phyloP scores from a whole-genome alignment of 2,797 vertebrate species.

The Oophaga sylvatica region DNA sequence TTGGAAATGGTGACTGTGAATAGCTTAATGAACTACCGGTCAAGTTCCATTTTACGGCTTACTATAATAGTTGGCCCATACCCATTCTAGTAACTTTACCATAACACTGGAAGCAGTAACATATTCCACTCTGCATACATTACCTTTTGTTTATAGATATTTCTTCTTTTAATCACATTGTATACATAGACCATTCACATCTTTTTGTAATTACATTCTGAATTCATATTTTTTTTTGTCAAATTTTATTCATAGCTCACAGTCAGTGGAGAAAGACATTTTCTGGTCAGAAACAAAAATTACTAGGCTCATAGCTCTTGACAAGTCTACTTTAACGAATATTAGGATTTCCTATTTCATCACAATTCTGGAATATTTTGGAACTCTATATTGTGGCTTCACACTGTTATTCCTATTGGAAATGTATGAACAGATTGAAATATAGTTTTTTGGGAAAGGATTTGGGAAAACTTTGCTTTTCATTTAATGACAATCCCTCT shows the following conservation, averaged over 20 bases:
- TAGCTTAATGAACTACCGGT: slow-evolving; percentile 86
- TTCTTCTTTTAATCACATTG: slow-evolving; percentile 61
- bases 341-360: background rate
- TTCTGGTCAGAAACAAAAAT: background rate
- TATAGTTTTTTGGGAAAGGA: too few relatives aligned
- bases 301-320: background rate
- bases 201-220: slow-evolving; percentile 16
- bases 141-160: slow-evolving; percentile 81
- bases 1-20: slow-evolving; percentile 97
- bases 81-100: slow-evolving; percentile 79
- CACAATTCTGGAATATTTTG: background rate
- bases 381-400: background rate
- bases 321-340: background rate
- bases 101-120: slow-evolving; percentile 70
- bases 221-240: background rate
- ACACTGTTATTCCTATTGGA: background rate
- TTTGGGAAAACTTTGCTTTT: too few relatives aligned
- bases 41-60: slow-evolving; percentile 91
- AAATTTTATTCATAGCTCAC: background rate
- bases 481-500: too few relatives aligned
- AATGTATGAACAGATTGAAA: background rate
- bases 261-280: background rate
- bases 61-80: slow-evolving; percentile 94
- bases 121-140: slow-evolving; percentile 73
- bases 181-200: slow-evolving; percentile 71